Evolutionary conservation across 2,888 invertebrate species (phyloP), one percentile per base, ranked within the genome.

Genomic region (Rotaria socialis): DNA sequence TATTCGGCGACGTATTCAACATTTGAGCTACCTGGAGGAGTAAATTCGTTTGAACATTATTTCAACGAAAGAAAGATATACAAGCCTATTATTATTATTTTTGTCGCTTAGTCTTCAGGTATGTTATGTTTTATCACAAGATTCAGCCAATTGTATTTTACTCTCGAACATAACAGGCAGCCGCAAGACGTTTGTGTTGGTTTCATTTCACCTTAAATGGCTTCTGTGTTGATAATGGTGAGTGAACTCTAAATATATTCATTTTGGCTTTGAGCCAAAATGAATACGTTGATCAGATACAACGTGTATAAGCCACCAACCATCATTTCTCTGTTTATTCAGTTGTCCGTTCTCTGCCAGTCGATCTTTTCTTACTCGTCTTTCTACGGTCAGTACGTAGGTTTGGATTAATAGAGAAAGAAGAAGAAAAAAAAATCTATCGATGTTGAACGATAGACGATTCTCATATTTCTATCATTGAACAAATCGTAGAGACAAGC

Each of bases 381-480:
- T 80, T 43, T 24, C 80, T 80, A 80, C 47, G 80, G 80, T 80
- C 80, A 80, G n/a, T 24, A 43, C 47, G n/a, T 24, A 43, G 24
- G 47, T 47, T 19, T 80, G 24, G 47, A 80, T 47, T 8, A 35
- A 67, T 24, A 35, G 22, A 35, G 35, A 35, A 80, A 80, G 75
- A 80, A 43, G 16, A 24, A 80, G 47, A 80, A 43, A 80, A 43
- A 80, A 75, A 47, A 75, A 80, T 80, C 47, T 43, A 80, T 80
- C 80, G 35, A 47, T 80, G 47, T 80, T 80, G 47, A 80, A 80
- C 80, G 67, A 67, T 16, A 67, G 35, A 67, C 35, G 35, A 67
- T 67, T 16, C 27, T 67, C 67, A 41, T 41, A 67, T 67, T 67
- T 67, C 67, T 67, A 67, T 27, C 67, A 67, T 67, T 67, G 67